Base-by-base conservation (phyloP, 2,797 vertebrate species). In the Erpetoichthys calabaricus region DNA sequence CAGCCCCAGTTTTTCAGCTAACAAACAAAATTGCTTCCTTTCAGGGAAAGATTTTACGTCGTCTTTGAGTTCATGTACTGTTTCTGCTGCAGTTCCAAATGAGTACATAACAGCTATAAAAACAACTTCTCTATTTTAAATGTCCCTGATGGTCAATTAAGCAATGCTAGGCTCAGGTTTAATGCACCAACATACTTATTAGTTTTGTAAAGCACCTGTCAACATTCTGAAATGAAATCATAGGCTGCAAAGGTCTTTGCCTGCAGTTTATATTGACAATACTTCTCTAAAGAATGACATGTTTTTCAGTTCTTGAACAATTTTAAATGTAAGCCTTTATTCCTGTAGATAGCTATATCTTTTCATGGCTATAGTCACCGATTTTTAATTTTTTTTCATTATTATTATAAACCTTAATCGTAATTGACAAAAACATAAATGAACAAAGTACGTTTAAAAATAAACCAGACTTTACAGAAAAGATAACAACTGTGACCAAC, bases 161-260 rank as follows among this genome's bases (percentile, higher is more conserved):
- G 73, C 67, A 71, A 72, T 72, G 68, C 68, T 58, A 60, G 59
- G 61, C 63, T 67, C 57, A 45, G 45, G 62, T 71, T 53, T 59
- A 59, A 53, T 45, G 45, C 8, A 9, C 44, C 51, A 51, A 59
- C 67, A 70, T 71, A 65, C 61, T 62, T 67, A 60, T 61, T 55
- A 56, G 59, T 61, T 55, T 56, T 57, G 62, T 63, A 65, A 64
- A 70, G 68, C 67, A 57, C 65, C 67, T 52, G 9, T 56, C 44
- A 70, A 58, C 51, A 59, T 54, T 53, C 60, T 53, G 56, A 25
- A 25, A 67, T 44, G 42, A 42, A 55, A 60, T 67, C 57, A 57
- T 56, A 7, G 7, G 47, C 47, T 56, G 58, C 6, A 41, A 8
- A 54, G 53, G 53, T 44, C 67, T 55, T 68, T 44, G 63, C 63